Evolutionary conservation across 2,113 vertebrate genomes (phyloP).

Genomic region (Pagrus major): DNA sequence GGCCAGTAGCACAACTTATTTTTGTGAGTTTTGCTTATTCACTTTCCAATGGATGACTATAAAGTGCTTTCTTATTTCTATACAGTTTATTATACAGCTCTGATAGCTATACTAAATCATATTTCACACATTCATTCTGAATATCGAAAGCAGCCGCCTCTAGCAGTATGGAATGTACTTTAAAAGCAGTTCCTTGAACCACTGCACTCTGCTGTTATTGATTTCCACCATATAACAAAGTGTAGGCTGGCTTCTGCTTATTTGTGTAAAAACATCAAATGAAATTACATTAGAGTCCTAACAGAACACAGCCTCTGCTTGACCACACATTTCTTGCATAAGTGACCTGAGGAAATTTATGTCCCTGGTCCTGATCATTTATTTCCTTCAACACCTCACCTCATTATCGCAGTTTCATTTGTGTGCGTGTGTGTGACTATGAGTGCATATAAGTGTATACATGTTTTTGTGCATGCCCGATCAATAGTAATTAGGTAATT

Average conservation of each 20-base stretch:
- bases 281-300: slow-evolving; percentile 45
- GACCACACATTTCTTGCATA: slow-evolving; percentile 31
- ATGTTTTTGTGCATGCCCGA: not conserved
- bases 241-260: slow-evolving; percentile 26
- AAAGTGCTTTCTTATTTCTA: slow-evolving; percentile 14
- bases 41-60: not conserved
- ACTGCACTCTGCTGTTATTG: slow-evolving; percentile 52
- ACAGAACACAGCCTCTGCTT: slow-evolving; percentile 35
- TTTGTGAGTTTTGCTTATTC: not conserved
- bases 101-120: slow-evolving; percentile 23
- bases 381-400: slow-evolving; percentile 24
- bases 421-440: not conserved
- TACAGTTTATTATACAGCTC: not conserved
- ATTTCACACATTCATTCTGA: slow-evolving; percentile 43
- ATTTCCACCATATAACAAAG: slow-evolving; percentile 54
- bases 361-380: slow-evolving; percentile 6
- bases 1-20: not conserved
- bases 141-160: slow-evolving; percentile 49
- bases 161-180: slow-evolving; percentile 32
- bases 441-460: too few species aligned
- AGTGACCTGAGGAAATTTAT: slow-evolving; percentile 35
- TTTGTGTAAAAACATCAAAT: slow-evolving; percentile 60
- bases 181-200: slow-evolving; percentile 52
- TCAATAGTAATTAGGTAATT: not conserved
- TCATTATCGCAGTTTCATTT: slow-evolving; percentile 9